phyloP scores from a whole-genome alignment of 1,140 invertebrate species.

The Lerema accius region DNA sequence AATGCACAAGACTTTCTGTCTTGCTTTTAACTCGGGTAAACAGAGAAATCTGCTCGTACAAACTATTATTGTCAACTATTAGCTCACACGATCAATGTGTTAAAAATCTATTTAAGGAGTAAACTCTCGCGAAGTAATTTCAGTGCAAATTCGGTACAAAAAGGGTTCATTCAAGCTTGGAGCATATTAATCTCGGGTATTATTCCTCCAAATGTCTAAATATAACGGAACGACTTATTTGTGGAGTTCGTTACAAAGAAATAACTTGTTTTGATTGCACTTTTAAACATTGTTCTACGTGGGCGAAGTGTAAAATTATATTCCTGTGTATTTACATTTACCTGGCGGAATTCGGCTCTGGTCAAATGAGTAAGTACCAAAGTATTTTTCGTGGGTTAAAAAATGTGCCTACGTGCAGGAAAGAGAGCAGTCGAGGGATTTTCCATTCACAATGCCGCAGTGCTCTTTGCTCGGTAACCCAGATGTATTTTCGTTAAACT shows the following conservation, averaged over 20 bases:
- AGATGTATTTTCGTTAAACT: conserved; percentile 26
- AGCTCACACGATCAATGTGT: too few relatives aligned
- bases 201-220: conserved; percentile 6
- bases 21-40: conserved; percentile 1
- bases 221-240: conserved; percentile 3
- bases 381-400: conserved; percentile 51
- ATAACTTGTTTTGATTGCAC: conserved; percentile 33
- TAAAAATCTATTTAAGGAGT: too few relatives aligned
- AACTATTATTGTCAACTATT: too few relatives aligned
- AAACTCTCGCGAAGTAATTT: too few relatives aligned
- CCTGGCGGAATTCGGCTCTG: conserved; percentile 60
- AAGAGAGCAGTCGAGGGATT: conserved; percentile 37
- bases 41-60: too few relatives aligned
- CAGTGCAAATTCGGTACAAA: conserved; percentile 6
- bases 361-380: conserved; percentile 61
- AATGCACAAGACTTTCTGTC: not conserved
- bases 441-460: conserved; percentile 31
- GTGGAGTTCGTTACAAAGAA: conserved; percentile 17
- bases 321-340: conserved; percentile 54
- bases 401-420: conserved; percentile 42
- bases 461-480: conserved; percentile 11
- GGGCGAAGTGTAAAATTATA: conserved; percentile 54
- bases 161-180: not conserved
- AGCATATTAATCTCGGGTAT: not conserved
- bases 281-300: conserved; percentile 33